Evolutionary conservation across 2,113 vertebrate genomes (phyloP).

Genomic region (Cariama cristata): DNA sequence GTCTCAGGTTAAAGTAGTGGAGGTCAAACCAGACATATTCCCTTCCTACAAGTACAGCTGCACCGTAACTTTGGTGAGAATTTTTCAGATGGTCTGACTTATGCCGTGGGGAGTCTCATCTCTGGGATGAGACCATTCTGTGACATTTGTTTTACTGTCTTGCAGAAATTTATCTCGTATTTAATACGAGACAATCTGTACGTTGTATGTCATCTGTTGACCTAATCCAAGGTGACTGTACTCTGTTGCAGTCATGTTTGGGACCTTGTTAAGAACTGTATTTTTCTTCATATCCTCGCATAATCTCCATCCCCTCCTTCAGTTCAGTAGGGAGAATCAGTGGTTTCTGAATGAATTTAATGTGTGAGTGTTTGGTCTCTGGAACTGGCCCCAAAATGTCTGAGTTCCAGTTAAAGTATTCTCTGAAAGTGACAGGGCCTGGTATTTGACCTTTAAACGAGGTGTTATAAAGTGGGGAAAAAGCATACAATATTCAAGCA

Average conservation of each 20-base stretch:
- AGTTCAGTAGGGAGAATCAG: neutral
- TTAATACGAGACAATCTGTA: neutral
- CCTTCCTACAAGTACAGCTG: constrained; percentile 84
- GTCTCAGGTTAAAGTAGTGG: constrained; percentile 77
- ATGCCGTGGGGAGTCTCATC: neutral
- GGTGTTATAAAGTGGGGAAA: neutral
- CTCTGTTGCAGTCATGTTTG: neutral
- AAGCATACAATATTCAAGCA: neutral
- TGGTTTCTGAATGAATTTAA: neutral
- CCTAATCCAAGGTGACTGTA: neutral
- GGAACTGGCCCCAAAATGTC: neutral
- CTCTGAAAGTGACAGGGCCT: neutral
- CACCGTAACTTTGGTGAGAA: constrained; percentile 77
- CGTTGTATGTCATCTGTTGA: neutral
- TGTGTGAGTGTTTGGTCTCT: neutral
- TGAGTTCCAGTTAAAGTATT: neutral
- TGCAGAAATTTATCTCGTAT: neutral
- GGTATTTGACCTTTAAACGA: neutral
- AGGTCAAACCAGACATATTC: constrained; percentile 79
- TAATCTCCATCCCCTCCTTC: neutral
- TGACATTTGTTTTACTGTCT: neutral
- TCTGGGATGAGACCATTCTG: neutral
- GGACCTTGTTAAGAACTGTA: neutral
- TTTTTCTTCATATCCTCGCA: neutral
- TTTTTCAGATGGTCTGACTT: neutral